Evolutionary conservation across 2,113 vertebrate genomes (phyloP), one percentile per base, ranked within the genome.

Genomic region (Junco hyemalis): DNA sequence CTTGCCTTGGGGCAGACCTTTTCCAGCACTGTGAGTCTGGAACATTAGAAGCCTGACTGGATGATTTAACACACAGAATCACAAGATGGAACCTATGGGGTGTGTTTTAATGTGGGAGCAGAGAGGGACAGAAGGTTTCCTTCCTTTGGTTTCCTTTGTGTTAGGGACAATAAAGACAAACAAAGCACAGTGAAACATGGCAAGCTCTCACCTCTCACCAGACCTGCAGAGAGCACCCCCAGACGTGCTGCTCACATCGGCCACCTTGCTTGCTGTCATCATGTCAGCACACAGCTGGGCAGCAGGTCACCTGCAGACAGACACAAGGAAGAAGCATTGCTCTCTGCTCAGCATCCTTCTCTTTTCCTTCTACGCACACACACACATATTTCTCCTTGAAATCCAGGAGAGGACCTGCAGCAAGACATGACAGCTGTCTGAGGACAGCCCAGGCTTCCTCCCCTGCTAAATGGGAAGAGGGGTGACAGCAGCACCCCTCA

Each of bases 231-330:
- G 97, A 90, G 96, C 97, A 98, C 96, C 98, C 96, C 98, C 98
- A 93, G 98, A 97, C 97, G 97, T 98, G 95, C 97, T 98, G 97
- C 98, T 99, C 98, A 97, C 98, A 93, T 98, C 93, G 96, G 98
- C 96, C 25, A 28, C 98, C 97, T 97, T 96, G 96, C 97, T 98
- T 81, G 98, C 98, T 74, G 98, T 99, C 99, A 99, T 99, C 94
- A 97, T 98, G 98, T 98, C 99, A 99, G 98, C 98, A 98, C 97
- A 86, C 78, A 96, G 97, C 98, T 97, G 98, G 95, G 97, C 98
- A 95, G 91, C 96, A 35, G 95, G 60, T 93, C 86, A 97, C 96
- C 98, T 97, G 93, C 16, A 91, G 50, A 44, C 86, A 95, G 24
- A 93, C 76, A 91, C 44, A 86, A 65, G 44, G 66, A 78, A 91